Conservation (phyloP, 2,888 invertebrate species). For the Phasia obesa region DNA sequence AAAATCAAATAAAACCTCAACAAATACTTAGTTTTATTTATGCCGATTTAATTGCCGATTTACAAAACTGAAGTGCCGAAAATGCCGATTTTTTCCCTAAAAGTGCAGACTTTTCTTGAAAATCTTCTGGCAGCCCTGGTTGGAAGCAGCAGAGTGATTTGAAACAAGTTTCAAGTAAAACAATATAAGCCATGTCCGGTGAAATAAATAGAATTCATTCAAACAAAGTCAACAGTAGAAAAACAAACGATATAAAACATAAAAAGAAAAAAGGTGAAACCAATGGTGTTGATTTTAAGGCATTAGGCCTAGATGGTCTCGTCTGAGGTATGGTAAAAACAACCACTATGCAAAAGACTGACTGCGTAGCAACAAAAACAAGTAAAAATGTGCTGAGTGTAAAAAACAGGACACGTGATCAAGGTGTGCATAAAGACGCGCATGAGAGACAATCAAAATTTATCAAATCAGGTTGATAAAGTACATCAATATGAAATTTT, state of each 20-base stretch:
- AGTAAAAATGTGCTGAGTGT: conserved; percentile 32
- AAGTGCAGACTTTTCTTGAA: too few species aligned
- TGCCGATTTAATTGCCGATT: too few species aligned
- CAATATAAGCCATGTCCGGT: not conserved
- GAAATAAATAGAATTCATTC: conserved; percentile 41
- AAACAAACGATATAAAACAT: not conserved
- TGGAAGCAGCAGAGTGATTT: conserved; percentile 58
- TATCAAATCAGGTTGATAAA: conserved; percentile 11
- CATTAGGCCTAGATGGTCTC: conserved; percentile 33
- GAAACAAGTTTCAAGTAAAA: conserved; percentile 23
- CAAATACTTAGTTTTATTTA: too few species aligned
- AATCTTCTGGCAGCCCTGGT: too few species aligned
- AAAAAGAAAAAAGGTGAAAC: conserved; percentile 12
- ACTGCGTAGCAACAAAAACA: conserved; percentile 27
- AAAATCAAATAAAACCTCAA: too few species aligned
- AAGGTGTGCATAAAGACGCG: conserved; percentile 34
- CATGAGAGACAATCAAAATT: conserved; percentile 21
- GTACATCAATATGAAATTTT: conserved; percentile 22
- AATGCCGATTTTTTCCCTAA: too few species aligned
- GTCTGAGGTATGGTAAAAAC: conserved; percentile 38
- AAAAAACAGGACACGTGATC: conserved; percentile 23
- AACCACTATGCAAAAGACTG: conserved; percentile 43
- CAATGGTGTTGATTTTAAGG: conserved; percentile 35
- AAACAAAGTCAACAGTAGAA: conserved; percentile 8
- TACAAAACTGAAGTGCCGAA: too few species aligned